These are phyloP conservation scores for Ursus arctos DNA, from an alignment of 2,113 vertebrate genomes.

Conservation along the genomic window DNA sequence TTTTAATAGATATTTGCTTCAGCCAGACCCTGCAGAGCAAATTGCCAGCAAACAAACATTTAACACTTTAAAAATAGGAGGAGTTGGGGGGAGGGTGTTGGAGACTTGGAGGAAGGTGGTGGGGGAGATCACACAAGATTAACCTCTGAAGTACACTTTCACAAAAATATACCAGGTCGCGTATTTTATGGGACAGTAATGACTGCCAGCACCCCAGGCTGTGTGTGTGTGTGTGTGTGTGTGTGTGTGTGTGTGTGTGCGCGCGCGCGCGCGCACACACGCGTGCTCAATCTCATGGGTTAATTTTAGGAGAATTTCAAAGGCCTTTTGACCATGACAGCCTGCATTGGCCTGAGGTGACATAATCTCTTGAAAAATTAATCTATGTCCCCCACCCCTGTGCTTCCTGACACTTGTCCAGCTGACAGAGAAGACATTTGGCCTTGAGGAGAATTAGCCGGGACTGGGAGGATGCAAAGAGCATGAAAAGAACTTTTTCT, in stretches of 20 bases:
- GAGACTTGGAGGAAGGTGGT: neutral
- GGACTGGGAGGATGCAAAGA: neutral
- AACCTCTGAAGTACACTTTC: neutral
- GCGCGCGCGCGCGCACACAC: accelerated
- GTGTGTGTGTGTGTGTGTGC: neutral
- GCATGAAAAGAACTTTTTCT: neutral
- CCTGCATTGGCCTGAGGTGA: neutral
- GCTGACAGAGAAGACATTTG: neutral
- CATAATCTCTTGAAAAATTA: neutral
- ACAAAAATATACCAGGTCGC: neutral
- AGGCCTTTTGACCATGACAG: neutral
- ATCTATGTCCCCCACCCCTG: neutral
- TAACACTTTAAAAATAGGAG: constrained; percentile 9
- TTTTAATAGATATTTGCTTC: constrained; percentile 76
- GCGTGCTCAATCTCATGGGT: neutral
- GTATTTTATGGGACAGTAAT: neutral
- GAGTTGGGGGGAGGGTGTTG: neutral
- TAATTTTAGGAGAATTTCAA: neutral
- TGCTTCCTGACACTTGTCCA: neutral
- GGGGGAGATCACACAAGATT: neutral
- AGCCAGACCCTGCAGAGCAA: constrained; percentile 10
- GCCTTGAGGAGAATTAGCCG: neutral
- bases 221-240: neutral
- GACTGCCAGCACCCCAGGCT: neutral
- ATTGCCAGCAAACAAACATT: neutral